Evolutionary conservation across 2,113 vertebrate species (phyloP).

Genomic region (Bagarius yarrelli): DNA sequence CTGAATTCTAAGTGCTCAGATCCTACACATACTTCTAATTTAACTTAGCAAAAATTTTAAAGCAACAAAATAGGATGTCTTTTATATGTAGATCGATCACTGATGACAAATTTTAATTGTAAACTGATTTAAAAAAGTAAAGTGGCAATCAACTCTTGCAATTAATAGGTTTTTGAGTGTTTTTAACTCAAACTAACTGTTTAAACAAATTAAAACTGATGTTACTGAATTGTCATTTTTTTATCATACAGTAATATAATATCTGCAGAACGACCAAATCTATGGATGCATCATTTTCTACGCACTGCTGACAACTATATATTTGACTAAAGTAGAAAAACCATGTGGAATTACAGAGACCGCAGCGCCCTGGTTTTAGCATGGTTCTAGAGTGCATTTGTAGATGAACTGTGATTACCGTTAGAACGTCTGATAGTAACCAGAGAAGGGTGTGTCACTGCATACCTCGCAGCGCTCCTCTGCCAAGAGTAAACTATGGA

Average conservation of each 20-base stretch:
- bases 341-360: too few species aligned
- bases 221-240: background rate
- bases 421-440: constrained; percentile 39
- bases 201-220: background rate
- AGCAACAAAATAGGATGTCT: background rate
- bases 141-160: background rate
- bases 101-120: background rate
- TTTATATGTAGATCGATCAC: background rate
- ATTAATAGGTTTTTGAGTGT: background rate
- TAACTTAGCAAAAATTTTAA: background rate
- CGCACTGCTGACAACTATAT: too few species aligned
- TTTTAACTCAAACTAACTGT: too few species aligned
- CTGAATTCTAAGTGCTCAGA: background rate
- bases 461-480: constrained; percentile 21
- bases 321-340: too few species aligned
- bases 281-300: too few species aligned
- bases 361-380: too few species aligned
- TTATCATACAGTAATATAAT: background rate
- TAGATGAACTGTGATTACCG: constrained; percentile 49
- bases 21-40: background rate
- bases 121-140: background rate
- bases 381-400: constrained; percentile 58
- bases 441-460: constrained; percentile 41
- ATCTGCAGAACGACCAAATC: background rate
- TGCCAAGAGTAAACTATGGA: background rate